A percentile compares a stretch with the other conserved stretches of the same genome.
Evolutionary conservation across 1,140 invertebrate species (phyloP).

Genomic region (Pseudomyrmex flavicornis): DNA sequence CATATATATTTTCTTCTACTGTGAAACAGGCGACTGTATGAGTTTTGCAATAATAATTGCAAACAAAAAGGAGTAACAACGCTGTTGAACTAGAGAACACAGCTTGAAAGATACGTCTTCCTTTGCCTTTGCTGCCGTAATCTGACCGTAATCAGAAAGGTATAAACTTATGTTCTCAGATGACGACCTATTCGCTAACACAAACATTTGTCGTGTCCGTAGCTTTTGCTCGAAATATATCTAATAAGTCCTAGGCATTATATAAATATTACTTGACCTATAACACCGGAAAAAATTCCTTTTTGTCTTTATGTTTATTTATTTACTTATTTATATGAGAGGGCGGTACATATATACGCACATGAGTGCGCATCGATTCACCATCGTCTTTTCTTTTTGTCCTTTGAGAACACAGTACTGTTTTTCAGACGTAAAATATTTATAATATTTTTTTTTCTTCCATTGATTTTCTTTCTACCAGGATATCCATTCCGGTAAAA

Average conservation of each 20-base stretch:
- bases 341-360: background rate
- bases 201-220: slow-evolving; percentile 26
- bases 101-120: slow-evolving; percentile 10
- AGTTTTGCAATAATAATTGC: slow-evolving; percentile 16
- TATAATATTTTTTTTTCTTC: background rate
- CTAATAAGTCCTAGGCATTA: background rate
- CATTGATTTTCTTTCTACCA: slow-evolving; percentile 7
- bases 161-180: slow-evolving; percentile 10
- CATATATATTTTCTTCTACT: background rate
- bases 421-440: slow-evolving; percentile 44
- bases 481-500: slow-evolving; percentile 1
- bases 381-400: background rate
- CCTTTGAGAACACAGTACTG: slow-evolving; percentile 25
- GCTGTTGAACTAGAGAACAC: background rate
- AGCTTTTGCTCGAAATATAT: background rate
- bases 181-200: slow-evolving; percentile 11
- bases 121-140: background rate
- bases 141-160: slow-evolving; percentile 18
- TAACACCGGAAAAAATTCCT: background rate
- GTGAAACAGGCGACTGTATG: background rate
- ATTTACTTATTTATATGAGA: slow-evolving; percentile 1
- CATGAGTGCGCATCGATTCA: too few species aligned
- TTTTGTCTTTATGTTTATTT: background rate
- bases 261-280: slow-evolving; percentile 33
- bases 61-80: background rate